A percentile compares a stretch with the other conserved stretches of the same genome.
Conservation (phyloP, 2,113 vertebrate genomes). For the Corynorhinus townsendii region DNA sequence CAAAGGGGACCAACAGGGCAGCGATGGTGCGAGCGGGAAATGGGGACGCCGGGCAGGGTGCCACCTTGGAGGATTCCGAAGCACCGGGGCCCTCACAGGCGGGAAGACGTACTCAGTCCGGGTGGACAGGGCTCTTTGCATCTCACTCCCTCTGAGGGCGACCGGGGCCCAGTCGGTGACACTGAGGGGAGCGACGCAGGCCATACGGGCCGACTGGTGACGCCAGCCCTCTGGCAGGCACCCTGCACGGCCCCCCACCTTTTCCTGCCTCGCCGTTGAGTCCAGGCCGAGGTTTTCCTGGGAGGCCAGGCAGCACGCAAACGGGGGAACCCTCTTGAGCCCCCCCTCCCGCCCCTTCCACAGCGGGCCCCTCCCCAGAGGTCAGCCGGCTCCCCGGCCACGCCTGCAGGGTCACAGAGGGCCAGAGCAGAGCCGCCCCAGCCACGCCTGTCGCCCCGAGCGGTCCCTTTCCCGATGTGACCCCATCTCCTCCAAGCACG, state of each 20-base stretch:
- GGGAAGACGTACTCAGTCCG: conserved; percentile 10
- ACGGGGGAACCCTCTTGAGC: conserved; percentile 84
- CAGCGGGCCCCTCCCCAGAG: conserved; percentile 87
- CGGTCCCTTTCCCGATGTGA: no score
- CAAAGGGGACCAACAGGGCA: not conserved
- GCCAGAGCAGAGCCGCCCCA: no score
- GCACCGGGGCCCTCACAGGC: conserved; percentile 57
- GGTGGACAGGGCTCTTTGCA: conserved; percentile 61
- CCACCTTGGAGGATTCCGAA: conserved; percentile 41
- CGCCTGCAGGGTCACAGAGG: not conserved
- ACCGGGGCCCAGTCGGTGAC: conserved; percentile 50
- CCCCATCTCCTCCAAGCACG: no score
- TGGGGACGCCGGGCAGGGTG: conserved; percentile 8
- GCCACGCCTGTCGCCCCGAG: no score
- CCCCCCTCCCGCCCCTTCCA: conserved; percentile 77
- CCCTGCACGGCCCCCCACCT: no score
- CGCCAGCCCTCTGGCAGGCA: no score
- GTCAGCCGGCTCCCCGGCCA: conserved; percentile 69
- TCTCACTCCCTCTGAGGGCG: conserved; percentile 57
- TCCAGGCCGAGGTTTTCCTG: conserved; percentile 79
- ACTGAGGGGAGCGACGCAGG: no score
- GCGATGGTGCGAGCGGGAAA: not conserved
- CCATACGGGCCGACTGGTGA: no score
- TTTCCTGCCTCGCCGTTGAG: conserved; percentile 16
- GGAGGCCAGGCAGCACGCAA: conserved; percentile 84